Base-by-base conservation (phyloP, 2,113 vertebrate species). In the Corythoichthys haematopterus region DNA sequence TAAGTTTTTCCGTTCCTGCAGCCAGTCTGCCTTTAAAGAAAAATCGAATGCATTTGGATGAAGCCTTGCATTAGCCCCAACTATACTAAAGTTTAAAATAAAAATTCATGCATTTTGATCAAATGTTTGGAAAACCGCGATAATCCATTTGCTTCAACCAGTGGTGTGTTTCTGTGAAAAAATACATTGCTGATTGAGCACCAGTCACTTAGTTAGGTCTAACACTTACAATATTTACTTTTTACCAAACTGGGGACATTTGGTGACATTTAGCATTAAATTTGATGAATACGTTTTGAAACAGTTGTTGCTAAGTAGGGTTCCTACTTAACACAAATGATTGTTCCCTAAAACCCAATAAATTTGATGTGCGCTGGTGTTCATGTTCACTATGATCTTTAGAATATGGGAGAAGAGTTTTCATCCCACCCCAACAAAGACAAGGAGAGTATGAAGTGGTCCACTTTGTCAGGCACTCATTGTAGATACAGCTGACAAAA, bases 1-100 rank as follows among this genome's bases (percentile, higher is more conserved):
- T 79, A 62, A 78, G 75, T 83, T 61, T 79, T 63, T 77, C 62
- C 76, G 78, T 83, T 77, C 87, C 65, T 80, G 2, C 20, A 28
- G 20, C 20, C 20, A 88, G 88, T 73, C 85, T 88, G 91, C 91
- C 91, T 92, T 92, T 85, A 84, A 71, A 71, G 40, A 67, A 83
- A 75, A 83, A 86, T 85, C 72, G 1, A 40, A 76, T 77, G 82
- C 72, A 4, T 88, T 76, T 83, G 79, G 73, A 85, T 82, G 79
- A 73, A 76, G 84, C 86, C 87, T 87, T 85, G 80, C 85, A 76
- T 81, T 71, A 72, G 77, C 74, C 68, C 40, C n/a, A 62, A 71
- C 64, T 73, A 69, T 79, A 82, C 70, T 80, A 74, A 76, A 75
- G 81, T 89, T 88, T 87, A 84, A 82, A 85, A 70, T 67, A 15